phyloP scores from a whole-genome alignment of 2,888 invertebrate genomes.

The Eupithecia pulchellata region DNA sequence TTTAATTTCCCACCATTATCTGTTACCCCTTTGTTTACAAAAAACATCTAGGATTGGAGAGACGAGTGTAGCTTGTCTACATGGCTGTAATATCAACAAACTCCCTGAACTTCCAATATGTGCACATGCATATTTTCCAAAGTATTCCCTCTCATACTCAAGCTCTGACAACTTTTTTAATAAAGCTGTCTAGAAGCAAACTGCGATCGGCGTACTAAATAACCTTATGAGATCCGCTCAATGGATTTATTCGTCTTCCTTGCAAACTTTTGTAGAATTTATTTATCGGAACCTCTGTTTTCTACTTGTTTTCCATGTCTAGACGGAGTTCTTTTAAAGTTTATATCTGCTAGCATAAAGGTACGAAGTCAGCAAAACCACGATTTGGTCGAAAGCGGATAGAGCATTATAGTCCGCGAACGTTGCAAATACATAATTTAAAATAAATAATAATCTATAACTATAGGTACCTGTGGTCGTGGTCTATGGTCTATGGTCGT shows the following conservation, averaged over 20 bases:
- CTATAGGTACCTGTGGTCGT: too few species aligned
- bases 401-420: too few species aligned
- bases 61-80: background rate
- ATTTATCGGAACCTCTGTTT: constrained; percentile 19
- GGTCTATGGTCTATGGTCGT: too few species aligned
- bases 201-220: constrained; percentile 14
- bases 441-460: too few species aligned
- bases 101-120: background rate
- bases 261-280: background rate
- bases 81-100: background rate
- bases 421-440: too few species aligned
- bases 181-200: constrained; percentile 23
- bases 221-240: constrained; percentile 22
- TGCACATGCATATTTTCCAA: constrained; percentile 10
- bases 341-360: background rate
- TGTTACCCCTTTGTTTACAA: background rate
- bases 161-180: constrained; percentile 25
- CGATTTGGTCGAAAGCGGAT: too few species aligned
- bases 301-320: constrained; percentile 27
- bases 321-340: constrained; percentile 15
- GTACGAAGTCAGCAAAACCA: too few species aligned
- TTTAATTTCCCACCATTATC: too few species aligned
- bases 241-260: constrained; percentile 30
- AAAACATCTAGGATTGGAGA: background rate
- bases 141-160: constrained; percentile 4